Evolutionary conservation across 2,888 invertebrate species (phyloP), one percentile per base, ranked within the genome.

Genomic region (Camponotus fellah): DNA sequence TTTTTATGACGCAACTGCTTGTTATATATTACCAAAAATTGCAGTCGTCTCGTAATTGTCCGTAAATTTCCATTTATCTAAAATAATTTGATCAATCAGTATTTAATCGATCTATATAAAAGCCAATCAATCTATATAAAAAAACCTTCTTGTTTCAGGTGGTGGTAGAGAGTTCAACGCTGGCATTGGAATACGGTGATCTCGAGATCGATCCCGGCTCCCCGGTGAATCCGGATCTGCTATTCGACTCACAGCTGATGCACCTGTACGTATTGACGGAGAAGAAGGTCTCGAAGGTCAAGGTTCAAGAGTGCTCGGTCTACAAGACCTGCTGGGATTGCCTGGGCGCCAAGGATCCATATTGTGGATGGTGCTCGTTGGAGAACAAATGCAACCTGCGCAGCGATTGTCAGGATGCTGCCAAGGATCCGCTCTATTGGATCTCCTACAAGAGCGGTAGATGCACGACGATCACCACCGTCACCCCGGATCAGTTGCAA

Each of bases 331-430:
- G 99, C 95, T 97, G 97, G 95, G 98, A 98, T 92, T 99, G 99
- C 95, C 96, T 99, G 88, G 98, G 98, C 92, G 98, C 98, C 88
- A 98, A 98, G 95, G 99, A 99, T 96, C 99, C 99, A 0, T 99
- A 99, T 95, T 99, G 99, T 95, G 99, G 99, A 86, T 99, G 99
- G 99, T 99, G 99, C 96, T 98, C 98, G 56, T 95, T 99, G 90
- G 99, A 99, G 95, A 99, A 99, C 95, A 99, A 98, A 96, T 99
- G 99, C 95, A 99, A 98, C 92, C 96, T 99, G 84, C 96, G 98
- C 87, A 98, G 98, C 77, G 98, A 98, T 94, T 99, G 99, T 95
- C 97, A 98, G 93, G 98, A 98, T 92, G 98, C 98, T 89, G 98
- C 98, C 64, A 97, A 98, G 94, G 98, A 99, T 95, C 98, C 98